Evolutionary conservation across 1,140 invertebrate species (phyloP).

Genomic region (Drosophila punjabiensis): DNA sequence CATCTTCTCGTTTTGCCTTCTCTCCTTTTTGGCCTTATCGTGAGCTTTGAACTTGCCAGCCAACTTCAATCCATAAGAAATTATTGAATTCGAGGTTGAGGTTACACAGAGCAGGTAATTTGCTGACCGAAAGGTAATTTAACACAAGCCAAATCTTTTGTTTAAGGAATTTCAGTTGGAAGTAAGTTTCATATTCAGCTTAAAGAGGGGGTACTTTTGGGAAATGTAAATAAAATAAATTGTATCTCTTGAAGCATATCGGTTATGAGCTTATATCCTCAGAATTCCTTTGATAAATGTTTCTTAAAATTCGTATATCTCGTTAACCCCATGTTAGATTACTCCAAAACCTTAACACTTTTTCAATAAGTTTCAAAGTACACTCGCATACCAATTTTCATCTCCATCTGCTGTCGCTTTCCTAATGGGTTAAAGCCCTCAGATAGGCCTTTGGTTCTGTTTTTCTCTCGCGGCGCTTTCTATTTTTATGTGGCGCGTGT

Average conservation of each 20-base stretch:
- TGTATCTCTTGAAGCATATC: neutral
- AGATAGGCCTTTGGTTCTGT: conserved; percentile 45
- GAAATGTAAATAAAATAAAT: neutral
- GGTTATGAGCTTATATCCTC: neutral
- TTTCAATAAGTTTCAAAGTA: conserved; percentile 6
- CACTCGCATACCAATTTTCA: conserved; percentile 10
- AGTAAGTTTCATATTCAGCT: neutral
- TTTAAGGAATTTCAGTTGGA: neutral
- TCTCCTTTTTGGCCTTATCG: conserved; percentile 5
- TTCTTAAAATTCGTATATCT: neutral
- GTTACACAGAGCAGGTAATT: conserved; percentile 46
- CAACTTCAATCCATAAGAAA: conserved; percentile 44
- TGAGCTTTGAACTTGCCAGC: conserved; percentile 65
- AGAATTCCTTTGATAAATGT: neutral
- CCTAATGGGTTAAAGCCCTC: conserved; percentile 46
- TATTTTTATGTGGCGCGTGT: conserved; percentile 77
- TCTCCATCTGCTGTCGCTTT: conserved; percentile 23
- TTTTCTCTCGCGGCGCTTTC: conserved; percentile 53
- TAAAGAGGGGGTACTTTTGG: neutral
- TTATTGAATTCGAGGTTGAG: conserved; percentile 48
- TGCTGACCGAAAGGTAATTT: conserved; percentile 34
- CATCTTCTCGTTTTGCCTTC: conserved; percentile 12
- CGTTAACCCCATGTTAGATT: too few species aligned
- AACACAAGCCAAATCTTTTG: conserved; percentile 15
- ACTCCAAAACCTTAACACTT: neutral